A percentile compares a stretch with the other conserved stretches of the same genome.
phyloP scores from a whole-genome alignment of 1,140 invertebrate genomes.

The Ridgeia piscesae region DNA sequence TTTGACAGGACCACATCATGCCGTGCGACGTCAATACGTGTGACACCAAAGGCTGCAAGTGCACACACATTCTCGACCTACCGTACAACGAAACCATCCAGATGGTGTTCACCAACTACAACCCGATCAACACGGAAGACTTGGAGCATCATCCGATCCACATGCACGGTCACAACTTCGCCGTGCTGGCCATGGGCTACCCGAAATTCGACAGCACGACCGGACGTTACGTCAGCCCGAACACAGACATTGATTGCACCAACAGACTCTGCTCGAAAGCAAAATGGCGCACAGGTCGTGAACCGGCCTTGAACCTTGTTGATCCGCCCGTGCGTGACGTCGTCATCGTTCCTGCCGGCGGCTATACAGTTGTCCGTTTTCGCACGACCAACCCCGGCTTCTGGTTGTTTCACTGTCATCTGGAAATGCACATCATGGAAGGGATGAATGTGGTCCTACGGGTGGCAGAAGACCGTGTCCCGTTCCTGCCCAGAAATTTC shows the following conservation, averaged over 20 bases:
- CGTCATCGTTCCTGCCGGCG: constrained; percentile 66
- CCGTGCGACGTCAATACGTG: constrained; percentile 13
- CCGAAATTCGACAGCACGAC: constrained; percentile 6
- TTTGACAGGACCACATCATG: constrained; percentile 10
- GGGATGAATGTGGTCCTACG: constrained; percentile 1
- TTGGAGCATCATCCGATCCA: constrained; percentile 13
- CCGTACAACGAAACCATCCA: constrained; percentile 15
- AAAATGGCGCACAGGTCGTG: constrained; percentile 25
- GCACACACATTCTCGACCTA: constrained; percentile 15
- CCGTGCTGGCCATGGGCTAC: constrained; percentile 18
- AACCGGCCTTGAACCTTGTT: constrained; percentile 51
- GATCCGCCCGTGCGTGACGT: constrained; percentile 68
- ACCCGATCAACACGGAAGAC: neutral
- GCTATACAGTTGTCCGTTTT: constrained; percentile 68
- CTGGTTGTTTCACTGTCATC: constrained; percentile 10
- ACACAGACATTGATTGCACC: constrained; percentile 19
- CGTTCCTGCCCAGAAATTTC: neutral
- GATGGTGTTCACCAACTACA: constrained; percentile 10
- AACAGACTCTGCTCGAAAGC: constrained; percentile 32
- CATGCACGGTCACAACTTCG: constrained; percentile 24
- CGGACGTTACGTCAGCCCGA: neutral
- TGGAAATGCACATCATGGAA: constrained; percentile 4
- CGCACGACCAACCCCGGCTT: constrained; percentile 69
- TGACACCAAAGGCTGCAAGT: constrained; percentile 8
- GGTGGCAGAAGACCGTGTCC: neutral